phyloP scores from a whole-genome alignment of 1,140 invertebrate genomes.

The Lasaia peninsularis region DNA sequence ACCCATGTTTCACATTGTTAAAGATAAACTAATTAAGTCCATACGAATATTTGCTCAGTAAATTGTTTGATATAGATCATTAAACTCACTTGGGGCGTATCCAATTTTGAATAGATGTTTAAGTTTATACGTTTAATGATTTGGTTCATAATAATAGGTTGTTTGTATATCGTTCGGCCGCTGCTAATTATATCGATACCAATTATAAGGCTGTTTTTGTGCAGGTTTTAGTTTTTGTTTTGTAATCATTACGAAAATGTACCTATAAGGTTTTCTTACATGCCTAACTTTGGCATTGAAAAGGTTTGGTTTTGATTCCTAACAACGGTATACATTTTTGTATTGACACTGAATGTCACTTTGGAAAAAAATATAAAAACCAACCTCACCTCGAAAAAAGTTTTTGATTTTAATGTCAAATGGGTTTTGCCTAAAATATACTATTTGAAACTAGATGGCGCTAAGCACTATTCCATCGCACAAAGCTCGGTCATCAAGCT shows the following conservation, averaged over 20 bases:
- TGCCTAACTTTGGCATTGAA: too few relatives aligned
- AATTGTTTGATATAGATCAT: conserved; percentile 62
- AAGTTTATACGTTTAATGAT: conserved; percentile 12
- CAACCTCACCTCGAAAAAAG: too few relatives aligned
- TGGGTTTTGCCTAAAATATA: too few relatives aligned
- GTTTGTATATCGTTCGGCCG: conserved; percentile 12
- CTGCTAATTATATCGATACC: not conserved
- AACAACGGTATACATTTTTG: too few relatives aligned
- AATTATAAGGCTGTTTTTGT: not conserved
- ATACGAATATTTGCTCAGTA: conserved; percentile 65
- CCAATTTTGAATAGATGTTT: conserved; percentile 11
- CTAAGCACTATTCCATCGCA: too few relatives aligned
- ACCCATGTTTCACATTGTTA: conserved; percentile 53
- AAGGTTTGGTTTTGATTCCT: too few relatives aligned
- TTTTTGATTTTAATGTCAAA: too few relatives aligned
- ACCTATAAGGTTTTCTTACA: too few relatives aligned
- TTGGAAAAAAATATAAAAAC: too few relatives aligned
- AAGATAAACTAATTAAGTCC: conserved; percentile 67
- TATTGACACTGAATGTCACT: too few relatives aligned
- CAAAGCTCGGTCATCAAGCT: too few relatives aligned
- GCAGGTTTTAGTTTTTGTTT: not conserved
- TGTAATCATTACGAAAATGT: not conserved
- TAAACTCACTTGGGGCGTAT: conserved; percentile 28
- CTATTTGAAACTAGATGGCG: too few relatives aligned
- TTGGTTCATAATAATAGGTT: conserved; percentile 12